A percentile compares a stretch with the other conserved stretches of the same genome.
phyloP scores from a whole-genome alignment of 2,888 invertebrate genomes.

The Cryptocephalus primarius region DNA sequence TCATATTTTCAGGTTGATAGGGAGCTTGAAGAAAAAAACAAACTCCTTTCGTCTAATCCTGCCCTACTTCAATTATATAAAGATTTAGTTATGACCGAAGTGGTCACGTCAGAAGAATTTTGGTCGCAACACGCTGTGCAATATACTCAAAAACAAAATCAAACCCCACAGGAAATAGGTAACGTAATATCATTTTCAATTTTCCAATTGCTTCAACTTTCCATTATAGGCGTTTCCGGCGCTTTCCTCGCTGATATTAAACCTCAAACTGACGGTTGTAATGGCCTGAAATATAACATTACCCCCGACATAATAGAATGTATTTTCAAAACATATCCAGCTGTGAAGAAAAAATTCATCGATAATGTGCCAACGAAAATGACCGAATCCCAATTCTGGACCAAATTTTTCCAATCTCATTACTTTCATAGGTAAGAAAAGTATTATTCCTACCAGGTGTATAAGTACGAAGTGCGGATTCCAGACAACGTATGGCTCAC shows the following conservation, averaged over 20 bases:
- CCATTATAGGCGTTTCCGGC: constrained; percentile 51
- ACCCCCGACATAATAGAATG: constrained; percentile 95
- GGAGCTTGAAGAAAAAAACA: constrained; percentile 42
- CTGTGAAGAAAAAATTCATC: constrained; percentile 90
- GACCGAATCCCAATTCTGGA: constrained; percentile 97
- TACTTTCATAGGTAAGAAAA: constrained; percentile 77
- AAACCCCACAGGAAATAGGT: constrained; percentile 77
- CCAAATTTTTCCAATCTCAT: constrained; percentile 98
- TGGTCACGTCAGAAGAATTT: constrained; percentile 94
- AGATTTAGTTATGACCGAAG: constrained; percentile 92
- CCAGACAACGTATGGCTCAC: too few relatives aligned
- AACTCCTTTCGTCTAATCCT: constrained; percentile 81
- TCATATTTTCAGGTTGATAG: constrained; percentile 30
- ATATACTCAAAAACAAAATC: constrained; percentile 57
- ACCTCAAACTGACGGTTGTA: constrained; percentile 93
- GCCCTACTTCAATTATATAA: constrained; percentile 87
- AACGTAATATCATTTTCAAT: constrained; percentile 7
- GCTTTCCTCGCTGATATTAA: constrained; percentile 86
- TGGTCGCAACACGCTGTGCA: constrained; percentile 84
- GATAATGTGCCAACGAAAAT: constrained; percentile 94
- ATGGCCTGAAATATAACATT: constrained; percentile 93
- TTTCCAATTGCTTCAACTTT: neutral
- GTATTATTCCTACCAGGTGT: too few relatives aligned
- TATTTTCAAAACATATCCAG: constrained; percentile 98
- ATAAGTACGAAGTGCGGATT: too few relatives aligned